Evolutionary conservation across 2,113 vertebrate species (phyloP).

Genomic region (Atherinomorus stipes): DNA sequence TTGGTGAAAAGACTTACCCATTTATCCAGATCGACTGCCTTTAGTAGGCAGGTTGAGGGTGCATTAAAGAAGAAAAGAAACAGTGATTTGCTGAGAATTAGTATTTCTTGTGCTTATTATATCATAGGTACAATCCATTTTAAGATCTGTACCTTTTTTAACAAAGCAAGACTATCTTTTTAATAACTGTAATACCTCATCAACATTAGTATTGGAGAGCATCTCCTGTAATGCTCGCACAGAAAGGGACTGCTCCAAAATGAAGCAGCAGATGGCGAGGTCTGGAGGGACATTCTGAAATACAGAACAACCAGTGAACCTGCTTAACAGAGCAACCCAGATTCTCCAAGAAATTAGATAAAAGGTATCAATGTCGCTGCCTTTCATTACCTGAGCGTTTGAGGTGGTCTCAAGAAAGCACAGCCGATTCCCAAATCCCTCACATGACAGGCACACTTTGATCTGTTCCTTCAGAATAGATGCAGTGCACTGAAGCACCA

Average conservation of each 20-base stretch:
- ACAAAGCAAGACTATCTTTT: too few species aligned
- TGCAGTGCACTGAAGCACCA: constrained; percentile 91
- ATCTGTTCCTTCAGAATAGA: constrained; percentile 92
- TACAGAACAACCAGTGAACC: background rate
- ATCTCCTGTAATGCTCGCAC: constrained; percentile 92
- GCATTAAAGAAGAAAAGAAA: constrained; percentile 27
- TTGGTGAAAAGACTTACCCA: constrained; percentile 77
- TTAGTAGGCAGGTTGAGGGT: constrained; percentile 13
- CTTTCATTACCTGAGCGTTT: constrained; percentile 87
- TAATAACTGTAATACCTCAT: constrained; percentile 70
- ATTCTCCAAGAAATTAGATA: background rate
- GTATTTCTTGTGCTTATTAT: background rate
- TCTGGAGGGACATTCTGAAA: constrained; percentile 92
- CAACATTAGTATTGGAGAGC: constrained; percentile 89
- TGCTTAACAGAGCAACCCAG: background rate
- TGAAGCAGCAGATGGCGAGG: constrained; percentile 91
- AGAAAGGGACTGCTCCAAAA: constrained; percentile 92
- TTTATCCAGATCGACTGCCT: constrained; percentile 87
- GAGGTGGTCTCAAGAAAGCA: constrained; percentile 93
- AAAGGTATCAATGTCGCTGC: background rate
- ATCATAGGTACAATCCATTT: too few species aligned
- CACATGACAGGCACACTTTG: constrained; percentile 91
- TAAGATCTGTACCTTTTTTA: too few species aligned
- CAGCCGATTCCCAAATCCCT: constrained; percentile 93
- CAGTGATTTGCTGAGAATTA: constrained; percentile 6